Percentiles rank a stretch among this genome's conserved stretches.
phyloP scores from a whole-genome alignment of 2,888 invertebrate species.

The Cephus nigrinus region DNA sequence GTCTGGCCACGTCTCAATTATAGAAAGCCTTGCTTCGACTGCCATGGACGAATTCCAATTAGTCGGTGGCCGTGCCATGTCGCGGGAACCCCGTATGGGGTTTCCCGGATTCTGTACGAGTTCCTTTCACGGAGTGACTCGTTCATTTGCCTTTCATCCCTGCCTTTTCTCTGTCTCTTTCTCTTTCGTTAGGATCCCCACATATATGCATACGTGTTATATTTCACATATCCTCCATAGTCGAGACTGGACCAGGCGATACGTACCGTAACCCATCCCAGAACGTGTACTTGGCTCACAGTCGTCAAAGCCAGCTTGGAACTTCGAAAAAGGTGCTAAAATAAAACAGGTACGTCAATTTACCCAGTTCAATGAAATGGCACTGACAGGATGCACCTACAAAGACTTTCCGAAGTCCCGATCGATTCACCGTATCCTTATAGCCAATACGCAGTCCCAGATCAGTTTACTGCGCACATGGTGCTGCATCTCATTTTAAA shows the following conservation, averaged over 20 bases:
- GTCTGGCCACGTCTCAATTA: constrained; percentile 65
- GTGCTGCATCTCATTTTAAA: neutral
- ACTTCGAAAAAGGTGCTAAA: constrained; percentile 39
- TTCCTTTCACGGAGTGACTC: constrained; percentile 64
- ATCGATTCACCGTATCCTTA: neutral
- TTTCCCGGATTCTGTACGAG: constrained; percentile 66
- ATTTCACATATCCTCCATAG: neutral
- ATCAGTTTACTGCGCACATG: neutral
- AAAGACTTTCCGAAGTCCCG: neutral
- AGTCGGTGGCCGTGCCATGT: constrained; percentile 63
- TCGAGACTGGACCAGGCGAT: neutral
- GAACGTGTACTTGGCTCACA: constrained; percentile 52
- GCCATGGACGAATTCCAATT: constrained; percentile 65
- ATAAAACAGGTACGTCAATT: constrained; percentile 31
- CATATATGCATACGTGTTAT: neutral
- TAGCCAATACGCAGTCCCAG: neutral
- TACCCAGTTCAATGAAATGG: neutral
- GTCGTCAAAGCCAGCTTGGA: constrained; percentile 55
- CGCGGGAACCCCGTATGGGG: constrained; percentile 60
- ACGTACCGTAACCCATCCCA: constrained; percentile 15
- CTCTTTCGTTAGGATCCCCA: constrained; percentile 8
- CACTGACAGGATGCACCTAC: neutral
- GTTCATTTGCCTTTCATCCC: constrained; percentile 65
- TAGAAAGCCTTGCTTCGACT: constrained; percentile 66
- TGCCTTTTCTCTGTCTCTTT: constrained; percentile 33